A percentile compares a stretch with the other conserved stretches of the same genome.
Evolutionary conservation across 2,113 vertebrate genomes (phyloP).

Genomic region (Leptodactylus fuscus): DNA sequence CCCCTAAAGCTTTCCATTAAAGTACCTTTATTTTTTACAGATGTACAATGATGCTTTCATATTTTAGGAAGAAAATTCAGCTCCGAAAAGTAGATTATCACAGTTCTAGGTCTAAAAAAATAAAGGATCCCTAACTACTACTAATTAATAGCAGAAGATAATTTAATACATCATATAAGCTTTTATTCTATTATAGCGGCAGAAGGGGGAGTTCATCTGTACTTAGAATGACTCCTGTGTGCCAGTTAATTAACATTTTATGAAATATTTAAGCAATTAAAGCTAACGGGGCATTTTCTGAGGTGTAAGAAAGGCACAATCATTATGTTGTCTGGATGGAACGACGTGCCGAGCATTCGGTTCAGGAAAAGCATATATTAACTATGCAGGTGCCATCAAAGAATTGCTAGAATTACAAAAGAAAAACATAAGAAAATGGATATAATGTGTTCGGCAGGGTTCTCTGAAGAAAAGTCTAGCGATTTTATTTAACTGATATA

Average conservation of each 20-base stretch:
- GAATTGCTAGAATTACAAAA: not conserved
- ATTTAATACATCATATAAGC: slow-evolving; percentile 49
- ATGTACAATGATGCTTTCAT: too few species aligned
- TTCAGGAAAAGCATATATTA: not conserved
- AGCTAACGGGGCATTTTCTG: slow-evolving; percentile 54
- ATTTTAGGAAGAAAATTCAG: too few species aligned
- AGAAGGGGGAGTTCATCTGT: slow-evolving; percentile 41
- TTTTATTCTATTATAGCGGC: slow-evolving; percentile 50
- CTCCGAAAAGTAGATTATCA: not conserved
- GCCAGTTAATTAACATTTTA: slow-evolving; percentile 55
- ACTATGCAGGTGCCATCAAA: not conserved
- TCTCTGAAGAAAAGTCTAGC: not conserved
- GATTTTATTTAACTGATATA: not conserved
- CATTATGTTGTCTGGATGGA: slow-evolving; percentile 48
- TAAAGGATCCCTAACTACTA: slow-evolving; percentile 8
- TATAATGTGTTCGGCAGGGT: not conserved
- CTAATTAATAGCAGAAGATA: slow-evolving; percentile 55
- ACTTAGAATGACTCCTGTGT: slow-evolving; percentile 47
- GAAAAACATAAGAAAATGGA: not conserved
- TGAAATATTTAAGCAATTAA: slow-evolving; percentile 60
- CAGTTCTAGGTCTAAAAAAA: not conserved
- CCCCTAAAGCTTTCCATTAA: too few species aligned
- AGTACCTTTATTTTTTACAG: too few species aligned
- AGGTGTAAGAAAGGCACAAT: slow-evolving; percentile 35
- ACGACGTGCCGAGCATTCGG: slow-evolving; percentile 8